Evolutionary conservation across 2,888 invertebrate genomes (phyloP).

Genomic region (Melinaea marsaeus): DNA sequence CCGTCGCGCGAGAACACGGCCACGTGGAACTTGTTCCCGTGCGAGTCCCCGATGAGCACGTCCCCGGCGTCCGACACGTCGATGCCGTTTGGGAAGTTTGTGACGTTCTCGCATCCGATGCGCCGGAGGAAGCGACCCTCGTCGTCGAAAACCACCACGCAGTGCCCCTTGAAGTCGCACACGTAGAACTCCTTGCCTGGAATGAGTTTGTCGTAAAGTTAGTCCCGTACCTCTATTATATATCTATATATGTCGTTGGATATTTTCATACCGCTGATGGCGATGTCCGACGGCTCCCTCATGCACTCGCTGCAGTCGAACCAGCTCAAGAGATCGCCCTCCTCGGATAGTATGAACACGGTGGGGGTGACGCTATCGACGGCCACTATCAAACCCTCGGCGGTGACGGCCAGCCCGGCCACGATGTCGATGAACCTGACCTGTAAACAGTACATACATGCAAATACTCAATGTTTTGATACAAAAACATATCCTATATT

Average conservation of each 20-base stretch:
- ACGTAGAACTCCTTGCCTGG: conserved; percentile 95
- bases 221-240: neutral
- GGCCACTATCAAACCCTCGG: conserved; percentile 95
- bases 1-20: conserved; percentile 96
- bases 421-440: conserved; percentile 91
- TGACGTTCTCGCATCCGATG: conserved; percentile 96
- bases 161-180: conserved; percentile 98
- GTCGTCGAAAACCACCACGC: conserved; percentile 96
- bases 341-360: conserved; percentile 94
- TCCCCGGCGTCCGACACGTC: conserved; percentile 98
- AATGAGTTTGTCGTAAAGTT: conserved; percentile 25
- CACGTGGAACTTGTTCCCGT: conserved; percentile 98
- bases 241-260: neutral
- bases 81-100: conserved; percentile 98
- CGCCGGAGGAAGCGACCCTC: conserved; percentile 94
- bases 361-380: conserved; percentile 98
- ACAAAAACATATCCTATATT: no score
- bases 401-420: conserved; percentile 95
- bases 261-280: conserved; percentile 86
- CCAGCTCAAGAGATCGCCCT: conserved; percentile 95
- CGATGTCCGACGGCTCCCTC: conserved; percentile 98
- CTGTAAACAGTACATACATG: conserved; percentile 37
- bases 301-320: conserved; percentile 98
- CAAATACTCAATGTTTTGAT: no score
- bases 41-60: conserved; percentile 97